These are phyloP conservation scores for Otus sunia DNA, from an alignment of 2,113 vertebrate genomes.

Conservation along the genomic window DNA sequence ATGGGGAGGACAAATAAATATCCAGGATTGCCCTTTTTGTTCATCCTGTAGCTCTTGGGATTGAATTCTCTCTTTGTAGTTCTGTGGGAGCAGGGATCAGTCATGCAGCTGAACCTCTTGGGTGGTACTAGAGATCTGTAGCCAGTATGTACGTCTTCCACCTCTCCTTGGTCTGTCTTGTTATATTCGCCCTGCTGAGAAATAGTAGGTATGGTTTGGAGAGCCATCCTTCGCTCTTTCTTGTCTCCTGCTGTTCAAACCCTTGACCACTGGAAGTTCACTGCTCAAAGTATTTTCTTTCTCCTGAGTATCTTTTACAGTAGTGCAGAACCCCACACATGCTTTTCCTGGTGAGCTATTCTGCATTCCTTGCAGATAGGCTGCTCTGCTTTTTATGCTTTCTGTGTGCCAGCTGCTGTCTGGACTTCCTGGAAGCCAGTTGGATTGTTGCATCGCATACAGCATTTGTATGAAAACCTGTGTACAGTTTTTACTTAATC, in stretches of 20 bases:
- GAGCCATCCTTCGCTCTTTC: not conserved
- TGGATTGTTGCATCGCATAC: not conserved
- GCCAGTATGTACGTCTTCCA: not conserved
- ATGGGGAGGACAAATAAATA: not conserved
- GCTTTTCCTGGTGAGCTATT: not conserved
- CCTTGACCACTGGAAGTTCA: not conserved
- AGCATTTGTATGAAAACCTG: not conserved
- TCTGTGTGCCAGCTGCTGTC: not conserved
- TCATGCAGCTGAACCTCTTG: not conserved
- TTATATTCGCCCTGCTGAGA: not conserved
- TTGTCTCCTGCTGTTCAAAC: not conserved
- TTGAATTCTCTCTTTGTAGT: not conserved
- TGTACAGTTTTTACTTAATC: not conserved
- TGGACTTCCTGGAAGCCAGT: not conserved
- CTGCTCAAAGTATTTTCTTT: not conserved
- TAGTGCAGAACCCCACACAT: accelerated
- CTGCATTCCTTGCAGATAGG: not conserved
- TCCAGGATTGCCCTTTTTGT: not conserved
- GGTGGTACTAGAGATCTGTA: not conserved
- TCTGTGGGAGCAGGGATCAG: not conserved
- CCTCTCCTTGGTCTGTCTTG: not conserved
- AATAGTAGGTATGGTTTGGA: not conserved
- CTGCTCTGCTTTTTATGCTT: not conserved
- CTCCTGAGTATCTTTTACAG: not conserved
- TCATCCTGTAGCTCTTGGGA: not conserved